Base-by-base conservation (phyloP, 2,797 vertebrate genomes). In the Sebastes miniatus region DNA sequence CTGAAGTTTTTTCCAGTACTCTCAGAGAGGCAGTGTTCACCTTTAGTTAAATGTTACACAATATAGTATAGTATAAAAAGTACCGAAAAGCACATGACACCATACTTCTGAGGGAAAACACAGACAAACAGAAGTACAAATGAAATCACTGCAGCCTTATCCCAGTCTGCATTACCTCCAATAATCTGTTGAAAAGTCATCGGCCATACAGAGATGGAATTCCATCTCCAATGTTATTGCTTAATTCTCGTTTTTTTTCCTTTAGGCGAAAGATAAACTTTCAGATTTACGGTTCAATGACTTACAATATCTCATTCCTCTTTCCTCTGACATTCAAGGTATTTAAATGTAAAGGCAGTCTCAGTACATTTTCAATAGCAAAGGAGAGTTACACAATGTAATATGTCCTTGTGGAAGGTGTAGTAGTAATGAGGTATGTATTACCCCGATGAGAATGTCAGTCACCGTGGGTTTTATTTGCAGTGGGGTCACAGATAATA, bases 241-340 rank as follows among this genome's bases (percentile, higher is more conserved):
- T 52, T 31, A 4, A 18, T 69, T 31, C 8, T 68, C 7, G 13
- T 13, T 22, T 79, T 47, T 47, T 68, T 79, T 69, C 34, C 43
- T 79, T 73, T 20, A 14, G 52, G 76, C 43, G 0, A 62, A 69
- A 64, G 31, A 67, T 73, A 73, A 66, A 85, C 54, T 73, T 81
- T 81, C 1, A 31, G 47, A 65, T 78, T 75, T 43, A 76, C 43
- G 63, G 36, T 58, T 79, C 58, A 74, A 3, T 39, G 57, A 64
- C 39, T 78, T 13, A 50, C 32, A 63, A 47, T 54, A 64, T 79
- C 36, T 70, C 47, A 24, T 3, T 57, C 16, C 34, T 75, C 27
- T 8, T 77, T 82, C 18, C 16, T 69, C 29, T 88, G 77, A 77
- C 59, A 81, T 81, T 81, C 66, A 77, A 72, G 10, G 54, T 74